Percentiles rank a stretch among this genome's conserved stretches.
Evolutionary conservation across 2,888 invertebrate genomes (phyloP).

Genomic region (Cryptus armator): DNA sequence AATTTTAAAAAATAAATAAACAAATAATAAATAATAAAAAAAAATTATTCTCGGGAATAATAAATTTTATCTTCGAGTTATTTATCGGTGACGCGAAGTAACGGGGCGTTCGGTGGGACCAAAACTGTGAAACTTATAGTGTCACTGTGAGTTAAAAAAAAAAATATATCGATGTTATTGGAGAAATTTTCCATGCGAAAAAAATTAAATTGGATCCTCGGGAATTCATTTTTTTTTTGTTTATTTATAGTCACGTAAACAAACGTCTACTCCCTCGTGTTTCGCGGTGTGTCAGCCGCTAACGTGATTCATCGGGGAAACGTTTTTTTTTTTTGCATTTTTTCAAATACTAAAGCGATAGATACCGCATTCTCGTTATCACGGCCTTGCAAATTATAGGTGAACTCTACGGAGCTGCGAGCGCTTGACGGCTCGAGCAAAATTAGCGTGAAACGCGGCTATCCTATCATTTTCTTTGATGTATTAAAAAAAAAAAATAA

Average conservation of each 20-base stretch:
- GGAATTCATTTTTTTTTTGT: neutral
- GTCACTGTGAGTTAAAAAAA: constrained; percentile 29
- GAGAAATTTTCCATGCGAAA: neutral
- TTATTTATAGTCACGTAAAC: constrained; percentile 23
- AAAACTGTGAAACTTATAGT: constrained; percentile 1
- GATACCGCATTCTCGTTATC: constrained; percentile 37
- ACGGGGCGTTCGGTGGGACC: neutral
- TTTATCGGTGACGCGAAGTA: neutral
- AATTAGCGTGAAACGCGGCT: neutral
- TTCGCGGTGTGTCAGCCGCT: neutral
- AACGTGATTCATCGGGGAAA: constrained; percentile 34
- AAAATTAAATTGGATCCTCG: neutral
- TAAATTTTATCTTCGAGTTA: neutral
- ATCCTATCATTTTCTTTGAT: neutral
- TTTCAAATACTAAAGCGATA: constrained; percentile 27
- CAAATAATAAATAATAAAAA: too few relatives aligned
- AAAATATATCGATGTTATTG: neutral
- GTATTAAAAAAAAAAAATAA: neutral
- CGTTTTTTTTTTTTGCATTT: constrained; percentile 24
- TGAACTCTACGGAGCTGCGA: neutral
- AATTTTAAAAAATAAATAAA: neutral
- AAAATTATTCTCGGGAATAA: too few relatives aligned
- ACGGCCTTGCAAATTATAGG: constrained; percentile 55
- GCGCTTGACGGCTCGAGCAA: constrained; percentile 8
- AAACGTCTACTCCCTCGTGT: constrained; percentile 34